Evolutionary conservation across 1,140 invertebrate species (phyloP).

Genomic region (Grapholita molesta): DNA sequence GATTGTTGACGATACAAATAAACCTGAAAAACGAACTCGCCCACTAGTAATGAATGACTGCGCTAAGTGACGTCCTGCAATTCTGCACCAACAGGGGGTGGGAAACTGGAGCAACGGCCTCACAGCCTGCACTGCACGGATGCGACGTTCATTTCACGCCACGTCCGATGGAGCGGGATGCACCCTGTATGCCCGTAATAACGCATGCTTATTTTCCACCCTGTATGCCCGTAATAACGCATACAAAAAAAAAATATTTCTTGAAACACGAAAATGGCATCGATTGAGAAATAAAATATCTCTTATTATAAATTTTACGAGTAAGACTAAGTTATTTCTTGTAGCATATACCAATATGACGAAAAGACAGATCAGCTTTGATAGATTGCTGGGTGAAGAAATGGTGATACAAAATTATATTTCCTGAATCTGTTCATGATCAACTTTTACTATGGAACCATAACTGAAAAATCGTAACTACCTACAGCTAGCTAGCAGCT

Average conservation of each 20-base stretch:
- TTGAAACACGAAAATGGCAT: no score
- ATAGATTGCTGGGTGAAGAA: no score
- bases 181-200: slow-evolving; percentile 20
- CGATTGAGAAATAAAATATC: no score
- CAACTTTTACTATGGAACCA: no score
- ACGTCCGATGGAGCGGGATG: slow-evolving; percentile 33
- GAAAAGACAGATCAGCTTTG: no score
- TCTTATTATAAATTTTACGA: no score
- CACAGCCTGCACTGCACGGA: neutral
- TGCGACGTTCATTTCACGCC: slow-evolving; percentile 34
- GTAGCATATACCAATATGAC: no score
- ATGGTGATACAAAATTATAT: no score
- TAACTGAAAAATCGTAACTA: no score
- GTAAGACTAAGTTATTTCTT: no score
- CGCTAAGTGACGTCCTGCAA: neutral
- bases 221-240: neutral
- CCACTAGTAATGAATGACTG: neutral
- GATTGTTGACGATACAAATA: neutral
- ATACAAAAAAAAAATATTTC: slow-evolving; percentile 25
- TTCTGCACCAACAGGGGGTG: neutral
- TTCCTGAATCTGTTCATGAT: no score
- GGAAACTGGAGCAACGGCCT: neutral
- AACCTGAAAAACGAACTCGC: neutral
- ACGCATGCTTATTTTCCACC: slow-evolving; percentile 26
- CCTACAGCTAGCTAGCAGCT: no score